Base-by-base conservation (phyloP, 2,888 invertebrate species). In the Ischnura elegans region DNA sequence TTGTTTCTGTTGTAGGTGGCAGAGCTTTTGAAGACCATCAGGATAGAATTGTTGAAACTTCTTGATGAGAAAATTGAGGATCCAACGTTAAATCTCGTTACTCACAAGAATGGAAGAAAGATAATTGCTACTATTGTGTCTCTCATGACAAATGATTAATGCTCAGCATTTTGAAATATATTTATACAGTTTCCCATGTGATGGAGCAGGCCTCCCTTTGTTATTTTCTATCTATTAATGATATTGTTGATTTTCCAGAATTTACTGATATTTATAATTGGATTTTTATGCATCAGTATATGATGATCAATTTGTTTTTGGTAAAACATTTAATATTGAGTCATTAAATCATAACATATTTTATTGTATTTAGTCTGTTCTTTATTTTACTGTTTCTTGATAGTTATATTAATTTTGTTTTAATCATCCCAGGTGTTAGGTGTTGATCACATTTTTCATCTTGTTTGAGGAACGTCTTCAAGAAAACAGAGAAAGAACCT, bases 51-150 rank as follows among this genome's bases (percentile, higher is more conserved):
- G 47, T 97, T 98, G 94, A 97, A 97, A 95, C 96, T 99, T 94
- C 96, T 99, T 94, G 98, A 98, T 95, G 97, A 98, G 95, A 99
- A 98, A 96, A 98, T 98, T 95, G 97, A 97, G 94, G 98, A 98
- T 95, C 98, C 98, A 0, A 96, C 97, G 94, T 96, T 98, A 90
- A 98, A 98, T 96, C 95, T 98, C 85, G 61, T 97, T 93, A 97
- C 98, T 95, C 97, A 98, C 95, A 97, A 97, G 93, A 97, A 97
- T 95, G 98, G 98, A 42, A 97, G 97, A 95, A 97, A 97, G 95
- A 97, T 98, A 94, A 98, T 98, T 94, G 97, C 97, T 94, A 98
- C 98, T 21, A 98, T 98, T 94, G 97, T 98, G 93, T 97, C 97
- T 96, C 96, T 98, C 94, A 97, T 98, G 93, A 97, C 97, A 94